A percentile compares a stretch with the other conserved stretches of the same genome.
These are phyloP conservation scores for Cromileptes altivelis DNA, from an alignment of 2,113 vertebrate genomes.

Conservation along the genomic window DNA sequence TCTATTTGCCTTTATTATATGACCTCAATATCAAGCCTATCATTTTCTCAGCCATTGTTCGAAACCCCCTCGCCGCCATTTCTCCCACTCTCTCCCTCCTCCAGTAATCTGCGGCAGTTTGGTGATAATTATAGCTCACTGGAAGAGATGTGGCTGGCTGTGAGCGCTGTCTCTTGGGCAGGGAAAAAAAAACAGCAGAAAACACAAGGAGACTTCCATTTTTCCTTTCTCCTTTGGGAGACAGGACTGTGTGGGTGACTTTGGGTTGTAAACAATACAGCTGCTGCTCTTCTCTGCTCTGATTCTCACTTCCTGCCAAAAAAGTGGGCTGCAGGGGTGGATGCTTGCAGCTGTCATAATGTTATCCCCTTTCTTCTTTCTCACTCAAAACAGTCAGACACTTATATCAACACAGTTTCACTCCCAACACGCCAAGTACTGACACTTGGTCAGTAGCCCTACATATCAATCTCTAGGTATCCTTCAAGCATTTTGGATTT, in stretches of 20 bases:
- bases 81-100: constrained; percentile 45
- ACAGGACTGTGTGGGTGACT: constrained; percentile 50
- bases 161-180: constrained; percentile 40
- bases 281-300: constrained; percentile 19
- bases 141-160: constrained; percentile 64
- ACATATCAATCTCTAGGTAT: too few species aligned
- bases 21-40: constrained; percentile 74
- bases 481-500: too few species aligned
- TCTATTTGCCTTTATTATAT: constrained; percentile 67
- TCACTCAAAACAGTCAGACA: not conserved
- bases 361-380: constrained; percentile 22
- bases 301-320: constrained; percentile 43
- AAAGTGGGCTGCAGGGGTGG: constrained; percentile 10
- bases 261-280: constrained; percentile 20
- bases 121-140: constrained; percentile 76
- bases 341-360: constrained; percentile 22
- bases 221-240: constrained; percentile 34
- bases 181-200: constrained; percentile 34
- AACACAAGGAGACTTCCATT: constrained; percentile 55
- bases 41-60: constrained; percentile 66
- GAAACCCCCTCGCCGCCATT: constrained; percentile 12
- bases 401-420: not conserved
- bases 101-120: constrained; percentile 71
- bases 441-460: too few species aligned
- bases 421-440: too few species aligned